These are phyloP conservation scores for Theristicus caerulescens DNA, from an alignment of 2,113 vertebrate genomes.

Conservation along the genomic window DNA sequence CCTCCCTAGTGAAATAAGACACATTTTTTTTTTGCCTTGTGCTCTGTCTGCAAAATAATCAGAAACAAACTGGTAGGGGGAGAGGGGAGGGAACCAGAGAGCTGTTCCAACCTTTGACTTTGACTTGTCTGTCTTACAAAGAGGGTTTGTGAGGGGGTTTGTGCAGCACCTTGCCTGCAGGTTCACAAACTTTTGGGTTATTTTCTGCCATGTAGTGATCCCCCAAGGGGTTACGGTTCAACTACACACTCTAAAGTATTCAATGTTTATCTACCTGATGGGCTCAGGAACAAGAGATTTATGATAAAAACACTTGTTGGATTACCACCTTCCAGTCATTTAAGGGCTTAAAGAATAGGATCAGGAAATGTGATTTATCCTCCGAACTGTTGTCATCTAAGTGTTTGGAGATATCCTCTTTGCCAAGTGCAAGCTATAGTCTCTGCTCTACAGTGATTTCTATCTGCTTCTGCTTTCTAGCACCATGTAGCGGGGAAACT, in stretches of 20 bases:
- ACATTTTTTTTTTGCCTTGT: background rate
- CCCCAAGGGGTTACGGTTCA: background rate
- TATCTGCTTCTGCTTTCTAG: background rate
- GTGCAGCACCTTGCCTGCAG: background rate
- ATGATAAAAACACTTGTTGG: background rate
- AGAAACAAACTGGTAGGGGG: background rate
- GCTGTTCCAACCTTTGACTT: slow-evolving; percentile 4
- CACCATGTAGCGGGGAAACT: background rate
- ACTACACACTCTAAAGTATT: background rate
- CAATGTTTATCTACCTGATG: background rate
- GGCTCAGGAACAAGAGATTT: background rate
- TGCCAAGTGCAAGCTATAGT: background rate
- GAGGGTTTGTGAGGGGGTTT: background rate
- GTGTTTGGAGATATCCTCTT: background rate
- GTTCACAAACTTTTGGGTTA: background rate
- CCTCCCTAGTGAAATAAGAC: background rate
- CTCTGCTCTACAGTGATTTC: background rate
- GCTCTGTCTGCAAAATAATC: background rate
- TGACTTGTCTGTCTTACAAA: background rate
- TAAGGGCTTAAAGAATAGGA: background rate
- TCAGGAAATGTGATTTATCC: background rate
- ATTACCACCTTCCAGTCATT: background rate
- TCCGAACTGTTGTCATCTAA: background rate
- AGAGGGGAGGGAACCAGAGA: background rate
- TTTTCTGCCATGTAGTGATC: background rate